Evolutionary conservation across 2,888 invertebrate species (phyloP), one percentile per base, ranked within the genome.

Genomic region (Pseudoips prasinana): DNA sequence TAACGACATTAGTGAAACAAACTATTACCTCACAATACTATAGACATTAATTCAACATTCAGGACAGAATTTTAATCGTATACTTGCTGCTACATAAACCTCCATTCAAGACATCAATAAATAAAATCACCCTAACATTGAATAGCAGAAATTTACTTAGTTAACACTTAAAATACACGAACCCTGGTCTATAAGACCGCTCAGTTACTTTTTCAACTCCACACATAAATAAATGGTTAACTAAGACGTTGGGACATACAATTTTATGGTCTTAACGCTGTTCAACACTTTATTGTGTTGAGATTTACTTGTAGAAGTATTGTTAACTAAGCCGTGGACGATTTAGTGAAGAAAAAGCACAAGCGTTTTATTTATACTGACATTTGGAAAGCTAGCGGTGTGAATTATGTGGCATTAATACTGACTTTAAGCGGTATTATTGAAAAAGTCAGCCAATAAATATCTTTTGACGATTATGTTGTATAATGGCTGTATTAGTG

Each of bases 161-260:
- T 57, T 57, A 54, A 51, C 43, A 51, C 49, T 47, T 56, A 44
- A 67, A 62, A 61, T 65, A 61, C 55, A 42, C 39, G 26, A 46
- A 25, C 39, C 44, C 10, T 25, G 36, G 53, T 46, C 53, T 47
- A 59, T 61, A 64, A 67, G 52, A 58, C 56, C 47, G 41, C 37
- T 41, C 33, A 55, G 44, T 59, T 58, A 64, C 58, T 64, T 70
- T 73, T 70, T 65, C 54, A 58, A 46, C 36, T 37, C 43, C 33
- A 29, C 39, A 45, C 65, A 64, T 71, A 75, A 73, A 78, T 59
- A 70, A 69, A 59, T 50, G 52, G 61, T 59, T 72, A 71, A 73
- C 70, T 67, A 69, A 73, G 71, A 69, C 63, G 64, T 66, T 52
- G 64, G 47, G 64, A 64, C 75, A 68, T 42, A 50, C 51, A 49